These are phyloP conservation scores for Catharus ustulatus DNA, from an alignment of 2,797 vertebrate genomes.

Conservation along the genomic window DNA sequence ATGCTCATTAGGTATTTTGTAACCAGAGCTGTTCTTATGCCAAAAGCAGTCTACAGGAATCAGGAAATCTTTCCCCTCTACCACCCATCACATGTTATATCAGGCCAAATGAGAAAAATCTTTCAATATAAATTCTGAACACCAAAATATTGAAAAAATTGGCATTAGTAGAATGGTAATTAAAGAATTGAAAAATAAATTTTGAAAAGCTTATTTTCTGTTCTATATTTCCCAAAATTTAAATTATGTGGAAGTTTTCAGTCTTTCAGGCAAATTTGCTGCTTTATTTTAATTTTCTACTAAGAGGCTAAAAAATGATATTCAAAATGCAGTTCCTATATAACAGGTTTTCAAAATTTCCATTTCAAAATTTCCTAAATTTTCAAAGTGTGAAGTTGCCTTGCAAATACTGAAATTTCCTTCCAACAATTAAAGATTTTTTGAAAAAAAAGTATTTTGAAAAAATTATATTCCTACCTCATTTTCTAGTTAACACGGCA, in stretches of 20 bases:
- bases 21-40: neutral
- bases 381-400: neutral
- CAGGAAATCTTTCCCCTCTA: neutral
- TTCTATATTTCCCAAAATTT: neutral
- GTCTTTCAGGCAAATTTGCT: neutral
- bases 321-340: neutral
- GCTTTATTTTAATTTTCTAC: neutral
- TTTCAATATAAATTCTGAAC: neutral
- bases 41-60: neutral
- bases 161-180: neutral
- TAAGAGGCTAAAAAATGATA: neutral
- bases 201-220: neutral
- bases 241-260: neutral
- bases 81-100: neutral
- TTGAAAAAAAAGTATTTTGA: neutral
- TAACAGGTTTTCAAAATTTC: neutral
- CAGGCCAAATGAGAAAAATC: neutral
- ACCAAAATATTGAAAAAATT: neutral
- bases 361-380: neutral
- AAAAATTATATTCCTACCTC: neutral
- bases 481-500: neutral
- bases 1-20: neutral
- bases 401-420: neutral
- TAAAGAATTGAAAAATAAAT: neutral
- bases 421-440: neutral